Evolutionary conservation across 1,140 invertebrate species (phyloP), one percentile per base, ranked within the genome.

Genomic region (Cydia fagiglandana): DNA sequence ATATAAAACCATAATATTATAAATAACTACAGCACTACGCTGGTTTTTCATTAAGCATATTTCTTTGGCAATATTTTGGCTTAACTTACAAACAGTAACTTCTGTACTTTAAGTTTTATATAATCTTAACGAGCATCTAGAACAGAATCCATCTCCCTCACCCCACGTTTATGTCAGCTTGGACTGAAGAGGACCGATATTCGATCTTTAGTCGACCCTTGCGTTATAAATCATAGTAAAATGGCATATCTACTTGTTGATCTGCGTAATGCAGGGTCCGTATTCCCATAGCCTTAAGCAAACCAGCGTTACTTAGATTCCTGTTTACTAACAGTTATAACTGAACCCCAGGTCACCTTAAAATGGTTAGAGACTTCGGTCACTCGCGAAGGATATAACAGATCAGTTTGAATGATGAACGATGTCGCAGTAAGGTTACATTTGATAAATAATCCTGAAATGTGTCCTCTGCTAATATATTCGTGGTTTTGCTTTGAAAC

Each of bases 231-330:
- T 70, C 66, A 38, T 70, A 38, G 66, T 61, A 70, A 41, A n/a
- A 70, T 70, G 66, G 15, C 66, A 70, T 70, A 70, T 70, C 66
- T 70, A 70, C 66, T 70, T 70, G 66, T 70, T 70, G 66, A 70
- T 70, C 66, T 38, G 34, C 30, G 34, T 38, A 34, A 68, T 68
- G 66, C 66, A 34, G n/a, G 50, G n/a, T 6, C 17, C 20, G 7
- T 61, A 61, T 61, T 61, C 56, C 20, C 10, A 17, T 1, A 24
- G 17, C 10, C 20, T 56, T 6, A 24, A 12, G 17, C 53, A 3
- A 61, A 61, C 56, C 56, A 61, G 4, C 6, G 7, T 61, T 61
- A 61, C 2, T 2, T 4, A 17, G 9, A 24, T 24, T 24, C n/a
- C 56, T 12, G 56, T 24, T 61, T 61, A 61, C 17, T 20, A 3